Evolutionary conservation across 2,113 vertebrate genomes (phyloP), one percentile per base, ranked within the genome.

Genomic region (Hyperopisus bebe): DNA sequence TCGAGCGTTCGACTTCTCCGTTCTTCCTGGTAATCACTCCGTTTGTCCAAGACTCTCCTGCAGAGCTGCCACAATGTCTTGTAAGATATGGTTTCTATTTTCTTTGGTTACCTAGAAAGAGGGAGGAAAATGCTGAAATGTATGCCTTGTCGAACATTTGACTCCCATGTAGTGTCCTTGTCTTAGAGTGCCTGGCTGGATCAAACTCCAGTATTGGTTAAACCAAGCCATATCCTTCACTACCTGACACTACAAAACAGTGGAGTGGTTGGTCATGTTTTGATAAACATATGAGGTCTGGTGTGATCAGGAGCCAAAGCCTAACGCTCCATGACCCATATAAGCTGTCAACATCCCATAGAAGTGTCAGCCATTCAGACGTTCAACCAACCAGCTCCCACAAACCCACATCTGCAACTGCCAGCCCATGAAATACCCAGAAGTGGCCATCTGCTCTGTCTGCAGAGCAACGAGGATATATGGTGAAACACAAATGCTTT

Each of bases 21-120:
- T 46, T 48, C 42, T 3, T 19, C 89, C 83, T 47, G 11, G 10
- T 50, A 6, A 11, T 89, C 46, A 92, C 46, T 44, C 1, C 80
- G 83, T 47, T 91, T 91, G 95, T 92, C 95, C 94, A 62, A 95
- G 89, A 94, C 96, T 94, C 24, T 94, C 95, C 91, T 96, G 96
- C 62, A 98, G 92, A 0, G 95, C 90, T 46, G 93, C 91, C 91
- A 98, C 90, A 87, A 99, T 94, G 42, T 98, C 97, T 84, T 94
- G 94, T 44, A 98, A 94, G 91, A 98, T 92, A 90, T 55, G 66
- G 92, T 96, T 95, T 95, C 98, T 96, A 95, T 98, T 99, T 84
- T 99, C 98, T 91, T 96, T 99, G 13, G 96, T 97, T 91, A 99
- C 96, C 98, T 99, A 31, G n/a, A 13, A 70, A 70, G 27, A 70